Percentiles rank a stretch among this genome's conserved stretches.
These are phyloP conservation scores for Smutsia gigantea DNA, from an alignment of 2,797 vertebrate genomes.

Conservation along the genomic window DNA sequence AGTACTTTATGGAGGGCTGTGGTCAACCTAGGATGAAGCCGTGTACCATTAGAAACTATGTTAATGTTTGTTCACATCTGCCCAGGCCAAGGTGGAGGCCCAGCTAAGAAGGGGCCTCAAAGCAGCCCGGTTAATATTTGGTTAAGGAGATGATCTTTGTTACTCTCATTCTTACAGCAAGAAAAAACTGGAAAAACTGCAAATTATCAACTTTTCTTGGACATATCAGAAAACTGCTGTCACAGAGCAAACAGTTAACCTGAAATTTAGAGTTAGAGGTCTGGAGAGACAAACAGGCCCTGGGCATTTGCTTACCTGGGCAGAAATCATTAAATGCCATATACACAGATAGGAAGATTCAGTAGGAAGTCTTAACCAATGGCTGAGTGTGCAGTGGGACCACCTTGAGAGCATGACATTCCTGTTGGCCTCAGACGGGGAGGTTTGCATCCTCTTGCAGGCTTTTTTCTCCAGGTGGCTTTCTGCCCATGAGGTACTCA, in stretches of 20 bases:
- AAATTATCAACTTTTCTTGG: not conserved
- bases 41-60: not conserved
- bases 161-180: not conserved
- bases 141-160: not conserved
- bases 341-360: not conserved
- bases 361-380: too few relatives aligned
- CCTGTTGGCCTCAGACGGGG: not conserved
- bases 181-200: not conserved
- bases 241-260: not conserved
- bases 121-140: not conserved
- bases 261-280: not conserved
- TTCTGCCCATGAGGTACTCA: too few relatives aligned
- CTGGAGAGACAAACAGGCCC: not conserved
- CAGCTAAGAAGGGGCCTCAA: not conserved
- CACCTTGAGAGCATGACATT: rapidly evolving
- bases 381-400: not conserved
- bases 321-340: not conserved
- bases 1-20: not conserved
- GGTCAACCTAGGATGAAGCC: not conserved
- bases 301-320: not conserved
- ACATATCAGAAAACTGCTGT: not conserved
- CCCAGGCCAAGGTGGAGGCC: not conserved
- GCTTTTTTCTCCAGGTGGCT: not conserved
- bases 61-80: not conserved
- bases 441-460: not conserved